phyloP scores from a whole-genome alignment of 2,797 vertebrate genomes.

The Poeciliopsis turneri region DNA sequence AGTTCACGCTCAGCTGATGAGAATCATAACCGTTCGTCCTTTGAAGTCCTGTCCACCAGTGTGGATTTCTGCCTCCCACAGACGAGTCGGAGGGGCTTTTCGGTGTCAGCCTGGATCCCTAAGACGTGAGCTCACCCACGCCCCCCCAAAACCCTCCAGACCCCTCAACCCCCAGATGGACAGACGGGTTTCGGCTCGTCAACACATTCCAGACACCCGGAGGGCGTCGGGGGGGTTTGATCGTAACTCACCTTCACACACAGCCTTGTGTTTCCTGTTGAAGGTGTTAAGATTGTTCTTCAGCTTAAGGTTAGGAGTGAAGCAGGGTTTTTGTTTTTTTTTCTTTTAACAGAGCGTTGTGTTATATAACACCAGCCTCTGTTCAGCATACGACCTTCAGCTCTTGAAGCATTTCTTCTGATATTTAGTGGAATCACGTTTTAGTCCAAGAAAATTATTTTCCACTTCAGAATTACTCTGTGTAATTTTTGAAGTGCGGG shows the following conservation, averaged over 20 bases:
- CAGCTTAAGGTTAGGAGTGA: conserved; percentile 1
- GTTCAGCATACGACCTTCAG: conserved; percentile 16
- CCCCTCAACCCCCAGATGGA: conserved; percentile 25
- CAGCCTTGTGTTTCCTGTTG: conserved; percentile 16
- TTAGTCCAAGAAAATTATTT: background rate
- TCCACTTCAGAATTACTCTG: too few relatives aligned
- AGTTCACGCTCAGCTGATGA: conserved; percentile 24
- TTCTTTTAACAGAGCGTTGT: background rate
- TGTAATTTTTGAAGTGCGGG: background rate
- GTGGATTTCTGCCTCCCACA: conserved; percentile 1
- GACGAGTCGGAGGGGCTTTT: background rate
- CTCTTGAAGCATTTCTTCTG: background rate
- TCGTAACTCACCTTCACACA: conserved; percentile 32
- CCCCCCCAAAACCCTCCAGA: conserved; percentile 12
- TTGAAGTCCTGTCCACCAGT: background rate
- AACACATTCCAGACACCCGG: conserved; percentile 30
- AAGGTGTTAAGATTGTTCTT: conserved; percentile 3
- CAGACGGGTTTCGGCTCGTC: conserved; percentile 56
- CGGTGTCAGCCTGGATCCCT: conserved; percentile 20
- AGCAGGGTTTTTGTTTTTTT: too few relatives aligned
- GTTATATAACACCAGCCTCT: conserved; percentile 9
- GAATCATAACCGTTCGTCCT: conserved; percentile 18
- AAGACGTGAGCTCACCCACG: conserved; percentile 17
- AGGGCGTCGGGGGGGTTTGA: conserved; percentile 25
- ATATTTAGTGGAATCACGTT: background rate